phyloP scores from a whole-genome alignment of 2,888 invertebrate species.

The Cephonodes hylas region DNA sequence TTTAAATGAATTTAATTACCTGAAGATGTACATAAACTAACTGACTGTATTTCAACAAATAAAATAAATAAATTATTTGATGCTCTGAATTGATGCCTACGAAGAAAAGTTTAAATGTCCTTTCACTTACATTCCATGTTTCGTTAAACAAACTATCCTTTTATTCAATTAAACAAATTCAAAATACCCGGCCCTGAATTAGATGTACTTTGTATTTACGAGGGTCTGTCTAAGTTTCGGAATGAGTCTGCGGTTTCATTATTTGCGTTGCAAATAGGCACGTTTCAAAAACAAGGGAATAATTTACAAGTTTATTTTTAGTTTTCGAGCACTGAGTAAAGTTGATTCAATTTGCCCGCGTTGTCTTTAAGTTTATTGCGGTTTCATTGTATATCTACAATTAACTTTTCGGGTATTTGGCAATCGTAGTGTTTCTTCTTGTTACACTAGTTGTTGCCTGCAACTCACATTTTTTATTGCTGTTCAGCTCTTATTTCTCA shows the following conservation, averaged over 20 bases:
- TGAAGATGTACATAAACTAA: too few species aligned
- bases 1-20: too few species aligned
- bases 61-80: too few species aligned
- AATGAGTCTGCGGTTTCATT: slow-evolving; percentile 17
- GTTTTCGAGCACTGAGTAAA: slow-evolving; percentile 19
- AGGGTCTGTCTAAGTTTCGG: slow-evolving; percentile 21
- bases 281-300: neutral
- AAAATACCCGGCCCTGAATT: slow-evolving; percentile 19
- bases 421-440: neutral
- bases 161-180: slow-evolving; percentile 26
- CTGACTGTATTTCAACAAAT: too few species aligned
- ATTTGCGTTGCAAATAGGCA: neutral
- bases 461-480: too few species aligned
- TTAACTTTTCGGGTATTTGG: too few species aligned
- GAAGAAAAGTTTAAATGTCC: neutral
- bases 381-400: neutral
- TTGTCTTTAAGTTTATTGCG: neutral
- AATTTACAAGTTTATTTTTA: slow-evolving; percentile 18
- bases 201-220: slow-evolving; percentile 19
- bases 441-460: too few species aligned
- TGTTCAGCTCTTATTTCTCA: too few species aligned
- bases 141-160: slow-evolving; percentile 20
- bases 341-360: slow-evolving; percentile 12
- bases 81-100: too few species aligned
- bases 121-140: neutral